Base-by-base conservation (phyloP, 2,797 vertebrate species). In the Leucoraja ocellata region DNA sequence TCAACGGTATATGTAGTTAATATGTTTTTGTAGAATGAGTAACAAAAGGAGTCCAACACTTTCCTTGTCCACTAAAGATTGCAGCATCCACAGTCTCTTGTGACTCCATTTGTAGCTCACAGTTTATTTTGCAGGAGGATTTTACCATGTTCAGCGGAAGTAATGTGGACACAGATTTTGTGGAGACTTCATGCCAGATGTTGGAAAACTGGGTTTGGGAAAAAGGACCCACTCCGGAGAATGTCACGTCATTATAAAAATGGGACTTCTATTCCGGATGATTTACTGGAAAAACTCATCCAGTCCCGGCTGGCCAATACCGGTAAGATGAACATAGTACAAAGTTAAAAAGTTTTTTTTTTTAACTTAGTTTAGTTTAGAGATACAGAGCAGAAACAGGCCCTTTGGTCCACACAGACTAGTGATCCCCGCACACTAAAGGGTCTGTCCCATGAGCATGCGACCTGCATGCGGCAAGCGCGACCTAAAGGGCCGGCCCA, bases 121-220 rank as follows among this genome's bases (percentile, higher is more conserved):
- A n/a, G 21, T 81, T 36, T 94, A 90, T 92, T 93, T 96, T 95
- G 39, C 94, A 99, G 98, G 97, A 97, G 10, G 95, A 96, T 84
- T 99, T 98, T 95, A 98, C 97, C 93, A 97, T 98, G 71, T 99
- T 99, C 96, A 98, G 98, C 76, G 98, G 99, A 93, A 99, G 97
- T 91, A 97, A 96, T 94, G 98, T 99, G 94, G 98, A 99, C 96
- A 98, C 97, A 0, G 98, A 99, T 94, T 99, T 99, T 93, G 98
- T 99, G 94, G 98, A 99, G 94, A 98, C 98, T 25, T 98, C 99
- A 0, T 99, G 98, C 68, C 98, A 99, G 96, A 97, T 98, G 97
- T 97, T 99, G 93, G 98, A 99, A 95, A 99, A 99, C 95, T 99
- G 98, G 98, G 98, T 98, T 10, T 99, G 98, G 98, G 98, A 99